phyloP scores from a whole-genome alignment of 2,113 vertebrate genomes.

The Poeciliopsis occidentalis region DNA sequence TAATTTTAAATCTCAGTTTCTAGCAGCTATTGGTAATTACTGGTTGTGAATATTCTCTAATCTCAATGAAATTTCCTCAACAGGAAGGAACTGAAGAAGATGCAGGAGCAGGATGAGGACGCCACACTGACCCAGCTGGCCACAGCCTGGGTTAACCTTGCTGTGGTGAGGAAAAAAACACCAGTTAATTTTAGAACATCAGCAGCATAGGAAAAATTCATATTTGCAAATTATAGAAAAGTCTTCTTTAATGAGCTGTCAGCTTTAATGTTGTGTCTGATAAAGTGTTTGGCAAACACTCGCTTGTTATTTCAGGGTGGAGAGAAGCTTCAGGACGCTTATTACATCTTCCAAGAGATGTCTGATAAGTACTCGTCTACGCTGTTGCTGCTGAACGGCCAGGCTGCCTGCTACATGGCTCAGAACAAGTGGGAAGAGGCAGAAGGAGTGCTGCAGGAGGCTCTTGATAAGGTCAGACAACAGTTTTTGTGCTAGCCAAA shows the following conservation, averaged over 20 bases:
- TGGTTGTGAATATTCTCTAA: neutral
- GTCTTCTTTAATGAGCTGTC: neutral
- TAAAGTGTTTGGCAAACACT: neutral
- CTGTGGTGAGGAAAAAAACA: slow-evolving; percentile 79
- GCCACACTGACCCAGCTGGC: slow-evolving; percentile 94
- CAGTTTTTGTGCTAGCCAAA: neutral
- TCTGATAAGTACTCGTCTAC: slow-evolving; percentile 92
- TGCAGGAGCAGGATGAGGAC: slow-evolving; percentile 97
- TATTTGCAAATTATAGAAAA: too few species aligned
- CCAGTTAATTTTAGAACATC: neutral
- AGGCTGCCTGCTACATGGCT: slow-evolving; percentile 91
- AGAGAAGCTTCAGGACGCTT: slow-evolving; percentile 95
- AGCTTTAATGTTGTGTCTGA: neutral
- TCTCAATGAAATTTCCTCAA: neutral
- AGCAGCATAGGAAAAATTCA: too few species aligned
- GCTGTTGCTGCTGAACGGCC: slow-evolving; percentile 91
- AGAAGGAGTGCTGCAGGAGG: slow-evolving; percentile 88
- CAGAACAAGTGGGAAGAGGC: slow-evolving; percentile 97
- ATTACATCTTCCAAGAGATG: slow-evolving; percentile 99
- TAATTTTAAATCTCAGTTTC: neutral
- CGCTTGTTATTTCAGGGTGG: slow-evolving; percentile 82
- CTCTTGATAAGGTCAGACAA: slow-evolving; percentile 68
- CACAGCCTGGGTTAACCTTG: slow-evolving; percentile 94
- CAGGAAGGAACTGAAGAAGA: slow-evolving; percentile 97
- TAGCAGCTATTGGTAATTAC: neutral